Percentiles rank a stretch among this genome's conserved stretches.
Conservation (phyloP, 2,113 vertebrate species). For the Elgaria multicarinata region DNA sequence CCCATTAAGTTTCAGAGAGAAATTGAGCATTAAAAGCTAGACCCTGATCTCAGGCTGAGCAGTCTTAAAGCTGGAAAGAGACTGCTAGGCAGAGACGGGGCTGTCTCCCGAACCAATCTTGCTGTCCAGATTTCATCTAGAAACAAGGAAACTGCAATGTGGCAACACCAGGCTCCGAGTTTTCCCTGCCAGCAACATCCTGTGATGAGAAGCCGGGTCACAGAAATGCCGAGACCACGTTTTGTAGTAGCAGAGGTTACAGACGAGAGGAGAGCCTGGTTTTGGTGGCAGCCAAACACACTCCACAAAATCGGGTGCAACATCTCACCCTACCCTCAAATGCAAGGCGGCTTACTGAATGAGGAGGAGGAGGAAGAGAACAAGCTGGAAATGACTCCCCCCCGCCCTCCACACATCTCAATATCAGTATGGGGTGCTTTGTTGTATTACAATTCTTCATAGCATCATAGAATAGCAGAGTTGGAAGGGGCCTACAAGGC, state of each 20-base stretch:
- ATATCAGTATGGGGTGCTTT: background rate
- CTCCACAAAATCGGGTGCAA: background rate
- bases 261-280: background rate
- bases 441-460: background rate
- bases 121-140: too few relatives aligned
- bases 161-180: background rate
- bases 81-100: background rate
- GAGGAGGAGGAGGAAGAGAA: background rate
- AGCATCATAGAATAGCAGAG: too few relatives aligned
- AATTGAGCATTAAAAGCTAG: background rate
- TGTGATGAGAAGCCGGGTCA: background rate
- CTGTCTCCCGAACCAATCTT: background rate
- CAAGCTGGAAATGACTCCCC: background rate
- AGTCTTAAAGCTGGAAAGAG: background rate
- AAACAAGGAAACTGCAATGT: background rate
- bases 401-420: too few relatives aligned
- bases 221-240: background rate
- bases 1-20: background rate
- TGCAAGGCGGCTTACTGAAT: background rate
- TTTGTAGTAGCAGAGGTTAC: background rate
- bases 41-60: background rate
- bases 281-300: background rate
- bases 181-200: background rate
- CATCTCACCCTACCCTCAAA: background rate
- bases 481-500: too few relatives aligned